A percentile compares a stretch with the other conserved stretches of the same genome.
These are phyloP conservation scores for Seriola aureovittata DNA, from an alignment of 2,113 vertebrate genomes.

Conservation along the genomic window DNA sequence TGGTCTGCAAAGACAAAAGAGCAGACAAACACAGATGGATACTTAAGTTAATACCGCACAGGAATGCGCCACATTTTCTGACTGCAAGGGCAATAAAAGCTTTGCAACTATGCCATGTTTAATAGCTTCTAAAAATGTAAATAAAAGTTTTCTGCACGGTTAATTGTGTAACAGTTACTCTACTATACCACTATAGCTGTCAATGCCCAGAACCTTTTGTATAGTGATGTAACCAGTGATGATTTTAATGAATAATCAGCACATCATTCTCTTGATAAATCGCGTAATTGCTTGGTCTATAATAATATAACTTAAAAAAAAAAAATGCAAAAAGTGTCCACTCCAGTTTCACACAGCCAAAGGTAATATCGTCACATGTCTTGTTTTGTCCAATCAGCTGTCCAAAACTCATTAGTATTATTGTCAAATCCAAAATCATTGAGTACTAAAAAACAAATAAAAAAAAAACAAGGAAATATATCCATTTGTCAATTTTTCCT, in stretches of 20 bases:
- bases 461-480: no score
- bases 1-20: slow-evolving; percentile 32
- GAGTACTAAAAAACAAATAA: not conserved
- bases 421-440: not conserved
- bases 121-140: not conserved
- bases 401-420: not conserved
- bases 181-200: not conserved
- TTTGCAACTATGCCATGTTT: not conserved
- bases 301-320: not conserved
- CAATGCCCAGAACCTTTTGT: not conserved
- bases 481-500: no score
- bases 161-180: not conserved
- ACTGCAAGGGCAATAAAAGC: slow-evolving; percentile 32
- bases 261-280: not conserved
- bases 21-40: slow-evolving; percentile 43
- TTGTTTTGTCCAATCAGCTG: not conserved
- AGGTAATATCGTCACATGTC: not conserved
- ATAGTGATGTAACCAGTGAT: not conserved
- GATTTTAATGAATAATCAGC: not conserved
- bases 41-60: slow-evolving; percentile 49
- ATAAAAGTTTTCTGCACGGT: not conserved
- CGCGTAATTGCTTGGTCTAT: not conserved
- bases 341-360: not conserved
- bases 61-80: slow-evolving; percentile 35
- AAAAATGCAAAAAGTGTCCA: not conserved